phyloP scores from a whole-genome alignment of 2,888 invertebrate genomes.

The Oligia fasciuncula region DNA sequence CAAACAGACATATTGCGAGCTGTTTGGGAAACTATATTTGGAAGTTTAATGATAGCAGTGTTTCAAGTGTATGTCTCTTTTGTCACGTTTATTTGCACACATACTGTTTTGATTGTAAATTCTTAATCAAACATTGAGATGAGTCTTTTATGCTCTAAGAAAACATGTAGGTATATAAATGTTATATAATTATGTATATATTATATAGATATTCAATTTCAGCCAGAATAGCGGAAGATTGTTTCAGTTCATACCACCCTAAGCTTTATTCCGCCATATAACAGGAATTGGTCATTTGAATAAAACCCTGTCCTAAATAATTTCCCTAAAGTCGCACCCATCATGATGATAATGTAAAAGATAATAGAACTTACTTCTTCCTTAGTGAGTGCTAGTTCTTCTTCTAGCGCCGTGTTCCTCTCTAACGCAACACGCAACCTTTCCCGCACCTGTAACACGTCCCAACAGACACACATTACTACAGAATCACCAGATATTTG shows the following conservation, averaged over 20 bases:
- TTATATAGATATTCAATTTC: neutral
- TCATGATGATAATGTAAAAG: neutral
- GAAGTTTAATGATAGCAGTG: neutral
- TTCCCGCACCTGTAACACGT: conserved; percentile 95
- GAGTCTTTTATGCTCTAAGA: neutral
- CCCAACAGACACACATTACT: conserved; percentile 5
- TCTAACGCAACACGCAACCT: conserved; percentile 98
- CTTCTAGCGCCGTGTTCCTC: conserved; percentile 98
- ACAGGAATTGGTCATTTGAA: neutral
- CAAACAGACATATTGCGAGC: conserved; percentile 18
- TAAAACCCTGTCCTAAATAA: neutral
- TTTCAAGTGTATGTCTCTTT: neutral
- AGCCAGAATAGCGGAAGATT: neutral
- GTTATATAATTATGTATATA: neutral
- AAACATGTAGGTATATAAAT: neutral
- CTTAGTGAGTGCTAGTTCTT: conserved; percentile 98
- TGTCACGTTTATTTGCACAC: neutral
- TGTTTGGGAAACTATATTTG: conserved; percentile 13
- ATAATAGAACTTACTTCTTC: conserved; percentile 93
- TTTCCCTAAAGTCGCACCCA: neutral
- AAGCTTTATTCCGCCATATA: neutral
- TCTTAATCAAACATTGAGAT: neutral
- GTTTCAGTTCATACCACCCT: neutral
- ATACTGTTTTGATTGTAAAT: neutral
- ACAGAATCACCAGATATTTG: neutral